Conservation (phyloP, 2,888 invertebrate species). For the Amiota mariae region DNA sequence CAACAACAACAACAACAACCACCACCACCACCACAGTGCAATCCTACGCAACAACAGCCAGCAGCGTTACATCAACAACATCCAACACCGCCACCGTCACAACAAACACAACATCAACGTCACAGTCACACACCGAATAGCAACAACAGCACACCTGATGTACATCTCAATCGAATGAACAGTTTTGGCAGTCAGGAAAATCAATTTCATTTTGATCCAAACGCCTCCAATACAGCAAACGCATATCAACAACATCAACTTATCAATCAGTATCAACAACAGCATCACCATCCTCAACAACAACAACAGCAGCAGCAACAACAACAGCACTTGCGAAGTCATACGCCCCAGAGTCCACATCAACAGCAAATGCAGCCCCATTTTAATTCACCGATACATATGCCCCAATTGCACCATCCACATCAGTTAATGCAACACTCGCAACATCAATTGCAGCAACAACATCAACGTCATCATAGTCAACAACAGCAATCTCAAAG, state of each 20-base stretch:
- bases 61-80: slow-evolving; percentile 53
- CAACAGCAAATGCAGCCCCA: slow-evolving; percentile 59
- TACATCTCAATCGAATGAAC: slow-evolving; percentile 69
- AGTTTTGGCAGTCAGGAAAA: slow-evolving; percentile 65
- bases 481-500: slow-evolving; percentile 52
- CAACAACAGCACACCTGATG: slow-evolving; percentile 55
- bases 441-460: slow-evolving; percentile 61
- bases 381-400: slow-evolving; percentile 66
- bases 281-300: slow-evolving; percentile 60
- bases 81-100: slow-evolving; percentile 56
- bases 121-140: slow-evolving; percentile 66
- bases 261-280: slow-evolving; percentile 69
- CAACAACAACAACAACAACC: slow-evolving; percentile 52
- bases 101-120: slow-evolving; percentile 55
- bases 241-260: slow-evolving; percentile 70
- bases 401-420: slow-evolving; percentile 64
- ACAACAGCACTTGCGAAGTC: slow-evolving; percentile 59
- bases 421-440: slow-evolving; percentile 61
- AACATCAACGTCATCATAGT: slow-evolving; percentile 64
- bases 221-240: slow-evolving; percentile 48
- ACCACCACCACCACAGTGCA: slow-evolving; percentile 43
- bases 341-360: slow-evolving; percentile 62
- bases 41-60: slow-evolving; percentile 47
- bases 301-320: slow-evolving; percentile 56
- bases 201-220: slow-evolving; percentile 70